A percentile compares a stretch with the other conserved stretches of the same genome.
phyloP scores from a whole-genome alignment of 2,888 invertebrate species.

The Trachelus tabidus region DNA sequence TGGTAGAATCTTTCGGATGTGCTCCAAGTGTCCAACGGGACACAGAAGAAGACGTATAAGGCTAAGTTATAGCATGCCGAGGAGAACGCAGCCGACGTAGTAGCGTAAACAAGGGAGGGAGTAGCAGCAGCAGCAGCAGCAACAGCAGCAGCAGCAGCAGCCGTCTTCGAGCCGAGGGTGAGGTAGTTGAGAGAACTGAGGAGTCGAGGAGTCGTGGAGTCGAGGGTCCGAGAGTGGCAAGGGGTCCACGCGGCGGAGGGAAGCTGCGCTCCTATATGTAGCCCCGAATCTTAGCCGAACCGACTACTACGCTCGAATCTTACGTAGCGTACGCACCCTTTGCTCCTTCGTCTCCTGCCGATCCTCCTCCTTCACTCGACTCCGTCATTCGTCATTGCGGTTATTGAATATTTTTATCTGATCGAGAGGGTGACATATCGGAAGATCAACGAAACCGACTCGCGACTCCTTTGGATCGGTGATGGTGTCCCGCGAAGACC shows the following conservation, averaged over 20 bases:
- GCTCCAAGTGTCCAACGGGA: no score
- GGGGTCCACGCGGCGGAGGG: slow-evolving; percentile 48
- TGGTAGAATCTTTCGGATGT: no score
- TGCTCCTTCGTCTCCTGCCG: slow-evolving; percentile 14
- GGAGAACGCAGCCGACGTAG: no score
- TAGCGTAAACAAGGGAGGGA: background rate
- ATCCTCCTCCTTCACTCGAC: slow-evolving; percentile 7
- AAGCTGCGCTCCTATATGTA: slow-evolving; percentile 63
- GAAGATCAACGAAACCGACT: no score
- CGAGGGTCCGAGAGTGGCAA: slow-evolving; percentile 20
- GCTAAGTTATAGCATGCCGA: no score
- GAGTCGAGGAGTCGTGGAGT: no score
- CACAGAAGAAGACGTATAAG: no score
- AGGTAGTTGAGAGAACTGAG: background rate
- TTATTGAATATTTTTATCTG: background rate
- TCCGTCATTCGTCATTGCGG: background rate
- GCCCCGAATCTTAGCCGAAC: slow-evolving; percentile 60
- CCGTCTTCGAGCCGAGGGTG: background rate
- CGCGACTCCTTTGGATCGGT: no score
- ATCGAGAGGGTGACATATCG: no score
- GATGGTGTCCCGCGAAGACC: no score
- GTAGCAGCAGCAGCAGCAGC: background rate
- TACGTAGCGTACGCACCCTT: slow-evolving; percentile 53
- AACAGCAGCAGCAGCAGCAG: background rate
- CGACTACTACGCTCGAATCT: slow-evolving; percentile 62